Base-by-base conservation (phyloP, 1,140 invertebrate genomes). In the Diabrotica virgifera region DNA sequence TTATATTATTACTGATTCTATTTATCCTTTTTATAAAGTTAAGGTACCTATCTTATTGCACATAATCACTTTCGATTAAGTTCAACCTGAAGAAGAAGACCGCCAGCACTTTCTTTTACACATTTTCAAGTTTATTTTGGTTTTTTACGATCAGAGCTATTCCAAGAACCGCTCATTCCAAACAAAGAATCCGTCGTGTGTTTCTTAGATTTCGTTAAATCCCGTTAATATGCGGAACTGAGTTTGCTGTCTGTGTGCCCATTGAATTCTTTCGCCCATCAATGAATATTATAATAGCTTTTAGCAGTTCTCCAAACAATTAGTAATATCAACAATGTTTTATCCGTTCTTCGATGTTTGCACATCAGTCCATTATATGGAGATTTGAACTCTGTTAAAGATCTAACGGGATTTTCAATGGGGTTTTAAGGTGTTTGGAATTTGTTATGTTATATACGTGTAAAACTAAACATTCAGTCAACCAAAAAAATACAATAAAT, bases 181-280 rank as follows among this genome's bases (percentile, higher is more conserved):
- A 46, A 46, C 40, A 46, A 46, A 46, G 40, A 46, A 46, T 46
- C 12, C n/a, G 10, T 5, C 53, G 24, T 55, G 12, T 55, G 10
- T 10, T 6, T 24, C 24, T 14, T 24, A 14, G 35, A 46, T 46
- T 46, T n/a, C 8, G 40, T 46, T 5, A 3, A 46, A 10, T 46
- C 40, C 40, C 40, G 40, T 46, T 46, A 46, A 46, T 52, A 55
- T 35, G 53, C 53, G 53, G 53, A 55, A 55, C 35, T 35, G 53
- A 36, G 53, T 55, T 55, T 24, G 35, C 24, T 14, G 53, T 24
- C 13, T 55, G 53, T 55, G 53, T 55, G 53, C 24, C 53, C 24
- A 55, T 55, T 55, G 53, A 55, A 55, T 14, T 55, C 53, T 55
- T 36, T 36, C n/a, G 40, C 40, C 8, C 40, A 46, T 46, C 40